phyloP scores from a whole-genome alignment of 2,888 invertebrate genomes.

The Altica lythri region DNA sequence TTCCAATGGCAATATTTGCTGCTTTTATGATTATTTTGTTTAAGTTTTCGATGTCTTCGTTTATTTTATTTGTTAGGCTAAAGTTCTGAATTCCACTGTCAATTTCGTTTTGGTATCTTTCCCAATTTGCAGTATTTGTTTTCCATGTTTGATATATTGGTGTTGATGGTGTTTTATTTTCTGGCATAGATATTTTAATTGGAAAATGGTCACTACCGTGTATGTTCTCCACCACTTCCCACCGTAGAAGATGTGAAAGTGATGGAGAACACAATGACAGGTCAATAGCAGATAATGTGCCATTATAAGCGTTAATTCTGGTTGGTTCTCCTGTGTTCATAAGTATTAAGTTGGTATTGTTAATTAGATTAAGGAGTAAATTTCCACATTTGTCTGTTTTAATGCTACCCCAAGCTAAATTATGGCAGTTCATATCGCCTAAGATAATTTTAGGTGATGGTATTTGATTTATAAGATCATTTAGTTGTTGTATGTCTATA shows the following conservation, averaged over 20 bases:
- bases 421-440: too few species aligned
- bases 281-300: not conserved
- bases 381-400: constrained; percentile 2
- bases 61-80: not conserved
- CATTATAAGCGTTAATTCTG: constrained; percentile 7
- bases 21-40: too few species aligned
- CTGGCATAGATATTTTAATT: not conserved
- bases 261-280: constrained; percentile 1
- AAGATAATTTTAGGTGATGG: too few species aligned
- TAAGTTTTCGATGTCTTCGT: too few species aligned
- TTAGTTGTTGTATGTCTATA: too few species aligned
- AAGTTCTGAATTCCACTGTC: not conserved
- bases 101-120: constrained; percentile 1
- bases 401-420: not conserved
- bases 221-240: constrained; percentile 1
- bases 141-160: constrained; percentile 9
- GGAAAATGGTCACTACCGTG: constrained; percentile 11
- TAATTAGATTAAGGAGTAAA: not conserved
- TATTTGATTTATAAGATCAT: too few species aligned
- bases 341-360: not conserved
- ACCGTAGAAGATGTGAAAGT: not conserved
- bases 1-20: too few species aligned
- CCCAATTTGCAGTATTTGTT: constrained; percentile 9
- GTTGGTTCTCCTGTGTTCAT: constrained; percentile 2
- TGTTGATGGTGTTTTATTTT: not conserved